Evolutionary conservation across 2,113 vertebrate species (phyloP).

Genomic region (Urocynchramus pylzowi): DNA sequence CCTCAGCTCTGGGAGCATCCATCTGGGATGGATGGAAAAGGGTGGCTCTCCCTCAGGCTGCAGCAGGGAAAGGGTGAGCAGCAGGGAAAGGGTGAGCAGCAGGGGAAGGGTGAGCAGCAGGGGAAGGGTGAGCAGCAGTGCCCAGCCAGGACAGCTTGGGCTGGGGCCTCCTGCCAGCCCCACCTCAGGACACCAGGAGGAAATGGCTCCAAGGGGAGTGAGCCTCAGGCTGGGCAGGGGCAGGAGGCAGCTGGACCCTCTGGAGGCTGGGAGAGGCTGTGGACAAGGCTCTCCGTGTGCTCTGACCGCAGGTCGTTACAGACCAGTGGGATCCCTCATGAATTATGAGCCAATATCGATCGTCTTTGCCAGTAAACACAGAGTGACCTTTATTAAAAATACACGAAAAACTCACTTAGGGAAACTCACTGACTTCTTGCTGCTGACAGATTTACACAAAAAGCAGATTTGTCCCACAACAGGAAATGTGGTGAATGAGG

Average conservation of each 20-base stretch:
- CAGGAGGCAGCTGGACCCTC: background rate
- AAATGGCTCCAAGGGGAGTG: accelerated
- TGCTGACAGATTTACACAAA: background rate
- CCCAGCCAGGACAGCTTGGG: background rate
- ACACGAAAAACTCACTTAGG: slow-evolving; percentile 50
- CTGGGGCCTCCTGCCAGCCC: background rate
- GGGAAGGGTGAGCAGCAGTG: accelerated
- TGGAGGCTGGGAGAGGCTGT: background rate
- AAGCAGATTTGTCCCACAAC: background rate
- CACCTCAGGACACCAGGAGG: accelerated
- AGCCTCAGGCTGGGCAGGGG: background rate
- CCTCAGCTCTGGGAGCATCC: background rate
- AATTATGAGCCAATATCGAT: slow-evolving; percentile 62
- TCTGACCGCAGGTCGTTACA: background rate
- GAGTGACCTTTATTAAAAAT: slow-evolving; percentile 68
- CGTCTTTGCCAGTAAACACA: slow-evolving; percentile 55
- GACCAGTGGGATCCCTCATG: slow-evolving; percentile 45
- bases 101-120: accelerated
- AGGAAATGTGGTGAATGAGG: background rate
- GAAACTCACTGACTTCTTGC: background rate
- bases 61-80: accelerated
- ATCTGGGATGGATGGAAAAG: background rate
- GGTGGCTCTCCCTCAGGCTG: background rate
- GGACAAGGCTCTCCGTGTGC: background rate
- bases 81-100: too few species aligned